A percentile compares a stretch with the other conserved stretches of the same genome.
Evolutionary conservation across 1,140 invertebrate genomes (phyloP).

Genomic region (Seison nebaliae): DNA sequence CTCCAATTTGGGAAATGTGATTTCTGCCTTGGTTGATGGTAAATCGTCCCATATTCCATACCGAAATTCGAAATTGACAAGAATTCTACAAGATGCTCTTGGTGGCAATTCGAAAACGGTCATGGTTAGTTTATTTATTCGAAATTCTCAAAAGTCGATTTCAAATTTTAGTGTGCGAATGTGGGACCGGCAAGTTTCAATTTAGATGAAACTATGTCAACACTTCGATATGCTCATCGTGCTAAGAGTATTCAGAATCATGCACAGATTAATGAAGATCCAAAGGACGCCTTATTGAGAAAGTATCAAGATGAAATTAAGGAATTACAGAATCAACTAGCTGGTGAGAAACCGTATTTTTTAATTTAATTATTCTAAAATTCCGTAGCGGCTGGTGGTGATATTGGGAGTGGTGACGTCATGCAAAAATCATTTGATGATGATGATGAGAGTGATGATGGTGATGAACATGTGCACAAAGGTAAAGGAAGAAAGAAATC

Average conservation of each 20-base stretch:
- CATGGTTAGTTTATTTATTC: conserved; percentile 17
- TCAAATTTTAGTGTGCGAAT: conserved; percentile 17
- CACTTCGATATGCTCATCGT: conserved; percentile 53
- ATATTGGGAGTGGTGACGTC: conserved; percentile 1
- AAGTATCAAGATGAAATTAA: conserved; percentile 28
- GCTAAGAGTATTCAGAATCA: conserved; percentile 93
- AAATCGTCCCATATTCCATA: conserved; percentile 20
- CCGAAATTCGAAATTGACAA: conserved; percentile 28
- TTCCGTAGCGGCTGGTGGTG: neutral
- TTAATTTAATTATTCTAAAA: neutral
- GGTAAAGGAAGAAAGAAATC: conserved; percentile 29
- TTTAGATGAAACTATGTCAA: conserved; percentile 28
- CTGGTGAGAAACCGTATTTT: conserved; percentile 20
- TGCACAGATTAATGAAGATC: conserved; percentile 76
- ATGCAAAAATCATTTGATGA: neutral
- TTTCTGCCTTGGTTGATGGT: conserved; percentile 51
- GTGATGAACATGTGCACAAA: conserved; percentile 22
- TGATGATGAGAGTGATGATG: conserved; percentile 13
- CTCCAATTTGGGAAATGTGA: conserved; percentile 74
- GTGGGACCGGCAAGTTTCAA: conserved; percentile 29
- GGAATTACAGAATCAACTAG: conserved; percentile 23
- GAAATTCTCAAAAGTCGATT: neutral
- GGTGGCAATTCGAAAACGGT: conserved; percentile 30
- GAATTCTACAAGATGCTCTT: conserved; percentile 22
- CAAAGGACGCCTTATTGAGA: conserved; percentile 42